Evolutionary conservation across 2,797 vertebrate species (phyloP), one percentile per base, ranked within the genome.

Genomic region (Chaetophractus vellerosus): DNA sequence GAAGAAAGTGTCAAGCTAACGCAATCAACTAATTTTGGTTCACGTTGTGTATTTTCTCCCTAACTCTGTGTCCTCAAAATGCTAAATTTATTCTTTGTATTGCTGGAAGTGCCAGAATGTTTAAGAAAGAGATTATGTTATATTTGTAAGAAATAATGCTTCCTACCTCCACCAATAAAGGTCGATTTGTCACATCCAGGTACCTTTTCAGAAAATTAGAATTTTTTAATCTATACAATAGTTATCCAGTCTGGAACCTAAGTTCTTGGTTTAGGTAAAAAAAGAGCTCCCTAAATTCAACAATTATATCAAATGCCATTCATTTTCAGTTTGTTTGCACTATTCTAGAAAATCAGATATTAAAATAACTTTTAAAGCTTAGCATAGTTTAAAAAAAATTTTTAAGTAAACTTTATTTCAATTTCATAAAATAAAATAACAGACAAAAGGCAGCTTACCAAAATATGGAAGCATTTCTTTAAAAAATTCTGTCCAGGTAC

Each of bases 181-280:
- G 23, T 48, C 72, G 26, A 66, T 36, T 82, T 95, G 31, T 66
- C 78, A 83, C 6, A 33, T 50, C 10, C 15, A 76, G 9, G 2
- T 28, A 28, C 3, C n/a, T 83, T 83, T 91, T 69, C 55, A 87
- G 61, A 85, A 93, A 90, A 90, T 68, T 15, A 50, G 57, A 79
- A 23, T 38, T 92, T 92, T 76, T 85, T 41, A 91, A 88, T 75
- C 48, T 26, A 76, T 50, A 33, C 69, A 84, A 38, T 71, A 69
- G 45, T 59, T 36, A 33, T 64, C 36, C 15, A 36, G 6, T 83
- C 66, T 75, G 15, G 28, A 76, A 83, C 24, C 38, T 15, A 76
- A 71, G 36, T 33, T 80, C 41, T 95, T 75, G 28, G 21, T 38
- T 88, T 0, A 41, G 3, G 18, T 57, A 24, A 72, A 84, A 90